Base-by-base conservation (phyloP, 2,113 vertebrate genomes). In the Neotoma lepida region DNA sequence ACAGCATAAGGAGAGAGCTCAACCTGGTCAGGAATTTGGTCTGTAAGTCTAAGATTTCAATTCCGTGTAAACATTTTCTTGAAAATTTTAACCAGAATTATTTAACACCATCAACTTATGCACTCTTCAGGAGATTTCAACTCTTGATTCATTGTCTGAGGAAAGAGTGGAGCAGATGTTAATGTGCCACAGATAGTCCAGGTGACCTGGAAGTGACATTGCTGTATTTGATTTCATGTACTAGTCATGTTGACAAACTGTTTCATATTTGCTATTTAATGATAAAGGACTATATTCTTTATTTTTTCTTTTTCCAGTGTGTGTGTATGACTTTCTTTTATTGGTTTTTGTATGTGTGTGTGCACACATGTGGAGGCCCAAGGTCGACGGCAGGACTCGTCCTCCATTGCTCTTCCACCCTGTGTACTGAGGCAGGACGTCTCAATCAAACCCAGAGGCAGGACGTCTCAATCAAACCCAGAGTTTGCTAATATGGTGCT, bases 1-100 rank as follows among this genome's bases (percentile, higher is more conserved):
- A 94, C 41, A 94, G 92, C 22, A 51, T 87, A 90, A 95, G 76
- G 22, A 73, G 93, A 81, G 84, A 66, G 89, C 89, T 88, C 17
- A 95, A 46, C 15, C 39, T 56, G 35, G 64, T 61, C 26, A 10
- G 89, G 84, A 88, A 92, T 88, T 93, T 24, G 84, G 66, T 30
- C 56, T 33, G 39, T 26, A 94, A 68, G 26, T 86, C 33, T 86
- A 64, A 93, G 66, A 94, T 68, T 85, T 93, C 14, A 76, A 44
- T 49, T 88, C 49, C 6, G 17, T 49, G 30, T 89, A 84, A 82
- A 58, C 28, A 35, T 66, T 33, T 56, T 81, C 92, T 89, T 80
- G 39, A 44, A 95, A 91, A 44, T 91, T 90, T 88, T 61, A 85
- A 22, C 39, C 82, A 12, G 7, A 90, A 85, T 84, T 91, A 81